Evolutionary conservation across 2,113 vertebrate species (phyloP).

Genomic region (Melanostigma gelatinosum): DNA sequence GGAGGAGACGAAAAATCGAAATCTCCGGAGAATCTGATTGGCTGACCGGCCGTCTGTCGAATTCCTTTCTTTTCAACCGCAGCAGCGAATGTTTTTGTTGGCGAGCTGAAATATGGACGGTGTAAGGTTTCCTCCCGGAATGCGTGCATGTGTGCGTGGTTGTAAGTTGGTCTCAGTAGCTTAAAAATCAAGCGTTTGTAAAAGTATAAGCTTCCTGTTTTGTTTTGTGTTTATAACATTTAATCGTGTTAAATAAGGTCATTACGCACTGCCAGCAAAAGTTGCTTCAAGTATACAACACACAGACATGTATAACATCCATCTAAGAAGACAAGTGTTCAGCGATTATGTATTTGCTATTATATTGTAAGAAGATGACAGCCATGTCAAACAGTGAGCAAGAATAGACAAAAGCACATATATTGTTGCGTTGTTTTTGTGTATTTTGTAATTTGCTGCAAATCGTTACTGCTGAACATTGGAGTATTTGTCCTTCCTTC

Average conservation of each 20-base stretch:
- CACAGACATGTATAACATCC: not conserved
- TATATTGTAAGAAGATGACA: not conserved
- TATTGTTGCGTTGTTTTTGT: not conserved
- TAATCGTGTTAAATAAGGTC: not conserved
- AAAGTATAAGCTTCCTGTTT: not conserved
- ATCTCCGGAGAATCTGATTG: constrained; percentile 64
- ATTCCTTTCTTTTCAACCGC: constrained; percentile 33
- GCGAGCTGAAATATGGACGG: constrained; percentile 57
- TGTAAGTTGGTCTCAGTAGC: constrained; percentile 19
- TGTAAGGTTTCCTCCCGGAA: constrained; percentile 73
- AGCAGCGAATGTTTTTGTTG: constrained; percentile 60
- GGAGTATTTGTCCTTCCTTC: not conserved
- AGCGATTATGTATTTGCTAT: too few relatives aligned
- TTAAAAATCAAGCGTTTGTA: constrained; percentile 21
- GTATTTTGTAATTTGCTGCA: not conserved
- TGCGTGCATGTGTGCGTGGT: constrained; percentile 49
- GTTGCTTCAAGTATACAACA: not conserved
- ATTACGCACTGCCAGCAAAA: not conserved
- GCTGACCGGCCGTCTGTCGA: constrained; percentile 47
- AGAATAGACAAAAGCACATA: not conserved
- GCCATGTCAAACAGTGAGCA: not conserved
- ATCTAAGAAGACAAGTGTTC: not conserved
- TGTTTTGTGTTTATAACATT: not conserved
- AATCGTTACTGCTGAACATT: not conserved
- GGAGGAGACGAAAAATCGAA: constrained; percentile 62